Conservation (phyloP, 2,888 invertebrate genomes). For the Drosophila monieri region DNA sequence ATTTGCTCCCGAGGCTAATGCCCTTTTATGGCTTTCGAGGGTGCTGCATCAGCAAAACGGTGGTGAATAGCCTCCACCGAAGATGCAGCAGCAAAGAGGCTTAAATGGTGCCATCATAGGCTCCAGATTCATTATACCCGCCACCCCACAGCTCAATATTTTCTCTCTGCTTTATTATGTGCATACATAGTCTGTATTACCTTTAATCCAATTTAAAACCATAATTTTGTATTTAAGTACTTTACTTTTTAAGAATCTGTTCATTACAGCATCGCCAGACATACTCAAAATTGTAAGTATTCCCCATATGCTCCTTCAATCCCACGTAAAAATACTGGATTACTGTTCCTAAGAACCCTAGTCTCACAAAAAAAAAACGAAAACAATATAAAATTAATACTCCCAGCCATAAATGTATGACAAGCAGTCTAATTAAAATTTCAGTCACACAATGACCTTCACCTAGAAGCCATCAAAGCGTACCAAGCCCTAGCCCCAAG, state of each 20-base stretch:
- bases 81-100: constrained; percentile 39
- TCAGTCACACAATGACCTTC: constrained; percentile 75
- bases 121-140: constrained; percentile 50
- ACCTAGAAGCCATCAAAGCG: constrained; percentile 76
- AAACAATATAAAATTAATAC: not conserved
- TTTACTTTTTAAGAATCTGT: not conserved
- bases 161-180: too few species aligned
- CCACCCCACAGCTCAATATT: too few species aligned
- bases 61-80: constrained; percentile 39
- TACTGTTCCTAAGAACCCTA: constrained; percentile 19
- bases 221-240: too few species aligned
- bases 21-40: constrained; percentile 75
- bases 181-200: too few species aligned
- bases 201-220: too few species aligned
- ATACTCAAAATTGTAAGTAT: constrained; percentile 11
- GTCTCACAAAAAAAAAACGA: constrained; percentile 17
- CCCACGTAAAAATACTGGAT: constrained; percentile 23
- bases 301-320: not conserved
- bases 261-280: constrained; percentile 10
- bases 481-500: constrained; percentile 48
- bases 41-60: constrained; percentile 67
- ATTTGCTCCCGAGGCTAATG: constrained; percentile 70
- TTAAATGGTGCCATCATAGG: constrained; percentile 51
- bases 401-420: constrained; percentile 30
- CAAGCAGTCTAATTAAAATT: constrained; percentile 64